Conservation (phyloP, 2,888 invertebrate species). For the Daptonema setosum region DNA sequence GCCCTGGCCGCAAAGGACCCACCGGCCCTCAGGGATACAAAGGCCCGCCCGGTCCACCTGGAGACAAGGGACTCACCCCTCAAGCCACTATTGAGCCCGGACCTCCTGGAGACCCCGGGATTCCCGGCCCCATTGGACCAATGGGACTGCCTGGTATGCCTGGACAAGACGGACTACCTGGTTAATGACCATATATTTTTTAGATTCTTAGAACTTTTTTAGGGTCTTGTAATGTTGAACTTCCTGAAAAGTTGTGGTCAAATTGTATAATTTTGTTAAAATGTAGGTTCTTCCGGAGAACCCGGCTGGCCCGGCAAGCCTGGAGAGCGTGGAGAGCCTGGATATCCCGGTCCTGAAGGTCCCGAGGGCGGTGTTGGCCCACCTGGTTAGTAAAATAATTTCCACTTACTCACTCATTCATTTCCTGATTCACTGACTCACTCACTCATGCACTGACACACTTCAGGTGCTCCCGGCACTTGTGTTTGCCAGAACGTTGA, state of each 20-base stretch:
- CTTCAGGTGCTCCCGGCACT: constrained; percentile 15
- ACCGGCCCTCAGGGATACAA: background rate
- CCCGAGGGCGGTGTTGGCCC: constrained; percentile 20
- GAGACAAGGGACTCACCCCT: constrained; percentile 26
- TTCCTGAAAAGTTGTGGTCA: too few species aligned
- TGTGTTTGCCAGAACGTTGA: constrained; percentile 27
- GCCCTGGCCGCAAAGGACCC: background rate
- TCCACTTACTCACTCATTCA: too few species aligned
- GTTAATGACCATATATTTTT: background rate
- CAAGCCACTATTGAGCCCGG: constrained; percentile 14
- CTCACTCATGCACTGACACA: too few species aligned
- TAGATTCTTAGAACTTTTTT: too few species aligned
- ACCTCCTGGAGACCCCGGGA: constrained; percentile 25
- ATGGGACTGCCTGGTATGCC: constrained; percentile 14
- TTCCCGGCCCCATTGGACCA: constrained; percentile 23
- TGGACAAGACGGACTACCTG: constrained; percentile 7
- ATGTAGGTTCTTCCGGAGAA: constrained; percentile 9
- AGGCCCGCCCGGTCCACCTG: constrained; percentile 17
- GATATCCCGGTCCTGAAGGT: constrained; percentile 14
- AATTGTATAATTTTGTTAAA: too few species aligned
- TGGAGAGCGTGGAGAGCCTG: constrained; percentile 21
- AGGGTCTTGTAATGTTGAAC: too few species aligned
- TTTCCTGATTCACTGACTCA: too few species aligned
- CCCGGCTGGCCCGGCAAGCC: constrained; percentile 22
- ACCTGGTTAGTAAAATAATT: constrained; percentile 9